Evolutionary conservation across 2,888 invertebrate species (phyloP).

Genomic region (Luperina testacea): DNA sequence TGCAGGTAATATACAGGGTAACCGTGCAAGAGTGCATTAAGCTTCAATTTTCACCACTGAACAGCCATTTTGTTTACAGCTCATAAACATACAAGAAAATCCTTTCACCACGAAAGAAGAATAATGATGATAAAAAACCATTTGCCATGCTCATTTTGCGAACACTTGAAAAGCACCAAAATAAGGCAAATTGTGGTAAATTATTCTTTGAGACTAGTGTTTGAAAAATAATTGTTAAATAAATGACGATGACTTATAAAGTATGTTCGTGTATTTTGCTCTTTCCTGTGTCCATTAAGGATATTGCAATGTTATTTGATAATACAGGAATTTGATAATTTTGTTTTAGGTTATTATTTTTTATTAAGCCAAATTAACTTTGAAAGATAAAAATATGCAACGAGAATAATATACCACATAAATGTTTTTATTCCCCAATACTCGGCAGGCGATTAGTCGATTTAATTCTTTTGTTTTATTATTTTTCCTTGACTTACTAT

Average conservation of each 20-base stretch:
- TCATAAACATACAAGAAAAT: background rate
- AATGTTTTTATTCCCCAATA: constrained; percentile 29
- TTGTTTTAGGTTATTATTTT: background rate
- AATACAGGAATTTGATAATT: background rate
- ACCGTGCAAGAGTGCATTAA: constrained; percentile 16
- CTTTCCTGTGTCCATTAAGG: background rate
- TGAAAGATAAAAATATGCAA: background rate
- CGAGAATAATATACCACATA: constrained; percentile 68
- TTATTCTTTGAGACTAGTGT: constrained; percentile 41
- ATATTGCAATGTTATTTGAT: background rate
- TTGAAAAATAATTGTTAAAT: background rate
- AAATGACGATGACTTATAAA: too few species aligned
- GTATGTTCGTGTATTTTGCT: background rate
- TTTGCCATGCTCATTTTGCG: constrained; percentile 6
- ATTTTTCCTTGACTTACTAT: constrained; percentile 84
- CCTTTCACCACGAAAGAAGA: constrained; percentile 18
- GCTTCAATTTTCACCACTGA: background rate
- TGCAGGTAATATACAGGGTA: background rate
- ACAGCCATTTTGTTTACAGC: background rate
- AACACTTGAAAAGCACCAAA: constrained; percentile 49
- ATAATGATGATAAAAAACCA: constrained; percentile 7
- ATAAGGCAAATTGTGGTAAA: constrained; percentile 44
- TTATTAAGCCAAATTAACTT: background rate
- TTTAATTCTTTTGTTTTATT: constrained; percentile 32
- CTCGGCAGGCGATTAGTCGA: constrained; percentile 57